Conservation (phyloP, 2,113 vertebrate genomes). For the Myiopsitta monachus region DNA sequence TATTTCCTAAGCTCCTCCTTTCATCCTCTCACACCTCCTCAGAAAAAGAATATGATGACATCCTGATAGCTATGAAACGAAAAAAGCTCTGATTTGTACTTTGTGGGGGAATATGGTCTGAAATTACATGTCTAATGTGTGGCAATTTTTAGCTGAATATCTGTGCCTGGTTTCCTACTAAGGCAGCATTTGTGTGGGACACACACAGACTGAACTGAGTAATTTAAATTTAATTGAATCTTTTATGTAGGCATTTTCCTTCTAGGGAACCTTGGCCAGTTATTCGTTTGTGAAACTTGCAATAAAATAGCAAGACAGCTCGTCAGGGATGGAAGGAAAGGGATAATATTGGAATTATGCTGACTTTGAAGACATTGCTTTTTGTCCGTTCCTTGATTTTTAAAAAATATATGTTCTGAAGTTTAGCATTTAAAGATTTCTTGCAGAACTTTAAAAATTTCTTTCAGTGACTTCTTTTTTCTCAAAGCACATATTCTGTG, state of each 20-base stretch:
- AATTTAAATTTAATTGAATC: constrained; percentile 57
- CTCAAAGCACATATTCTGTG: background rate
- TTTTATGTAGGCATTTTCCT: constrained; percentile 59
- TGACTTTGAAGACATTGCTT: constrained; percentile 48
- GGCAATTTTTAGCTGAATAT: constrained; percentile 44
- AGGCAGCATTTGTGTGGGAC: constrained; percentile 17
- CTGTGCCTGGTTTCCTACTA: constrained; percentile 17
- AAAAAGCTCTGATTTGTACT: background rate
- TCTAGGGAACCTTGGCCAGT: constrained; percentile 49
- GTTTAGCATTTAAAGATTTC: background rate
- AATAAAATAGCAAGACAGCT: constrained; percentile 54
- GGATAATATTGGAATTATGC: constrained; percentile 33
- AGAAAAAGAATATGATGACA: background rate
- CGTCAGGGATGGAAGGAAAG: constrained; percentile 37
- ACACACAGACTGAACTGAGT: constrained; percentile 25
- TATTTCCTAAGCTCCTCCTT: constrained; percentile 3
- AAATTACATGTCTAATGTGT: constrained; percentile 45
- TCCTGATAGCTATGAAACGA: constrained; percentile 8
- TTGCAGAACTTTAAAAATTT: background rate
- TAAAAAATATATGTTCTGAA: background rate
- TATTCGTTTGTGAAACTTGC: constrained; percentile 53
- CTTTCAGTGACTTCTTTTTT: background rate
- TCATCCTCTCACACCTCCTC: constrained; percentile 5
- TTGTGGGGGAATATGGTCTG: constrained; percentile 37
- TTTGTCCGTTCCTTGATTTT: background rate